A percentile compares a stretch with the other conserved stretches of the same genome.
These are phyloP conservation scores for Chaetops frenatus DNA, from an alignment of 2,113 vertebrate species.

Conservation along the genomic window DNA sequence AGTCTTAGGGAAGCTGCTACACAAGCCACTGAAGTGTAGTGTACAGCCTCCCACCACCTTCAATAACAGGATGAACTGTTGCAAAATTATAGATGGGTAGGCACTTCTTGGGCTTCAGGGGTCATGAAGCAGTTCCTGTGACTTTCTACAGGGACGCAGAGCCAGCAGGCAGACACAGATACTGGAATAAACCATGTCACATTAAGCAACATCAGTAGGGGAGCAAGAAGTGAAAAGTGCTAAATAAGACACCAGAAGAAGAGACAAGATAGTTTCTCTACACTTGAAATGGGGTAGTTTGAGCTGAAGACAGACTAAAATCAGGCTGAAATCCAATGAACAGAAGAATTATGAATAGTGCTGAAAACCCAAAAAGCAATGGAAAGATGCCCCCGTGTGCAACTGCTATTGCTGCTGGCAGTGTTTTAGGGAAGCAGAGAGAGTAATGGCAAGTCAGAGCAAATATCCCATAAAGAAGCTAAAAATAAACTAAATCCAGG, in stretches of 20 bases:
- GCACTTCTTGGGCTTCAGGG: background rate
- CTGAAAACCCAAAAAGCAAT: background rate
- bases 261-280: background rate
- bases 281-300: background rate
- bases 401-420: background rate
- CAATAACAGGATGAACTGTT: background rate
- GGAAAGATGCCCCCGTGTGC: background rate
- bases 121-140: background rate
- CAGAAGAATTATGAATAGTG: rapidly evolving
- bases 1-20: background rate
- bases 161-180: background rate
- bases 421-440: background rate
- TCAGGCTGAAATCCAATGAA: background rate
- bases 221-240: background rate
- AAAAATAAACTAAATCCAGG: background rate
- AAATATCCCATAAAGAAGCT: background rate
- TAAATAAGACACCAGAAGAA: background rate
- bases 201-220: background rate
- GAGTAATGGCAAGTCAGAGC: background rate
- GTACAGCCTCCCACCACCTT: background rate
- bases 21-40: background rate
- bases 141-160: background rate
- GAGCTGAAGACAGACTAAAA: background rate
- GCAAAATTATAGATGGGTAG: background rate
- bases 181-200: background rate